Conservation (phyloP, 1,140 invertebrate genomes). For the Sinella curviseta region DNA sequence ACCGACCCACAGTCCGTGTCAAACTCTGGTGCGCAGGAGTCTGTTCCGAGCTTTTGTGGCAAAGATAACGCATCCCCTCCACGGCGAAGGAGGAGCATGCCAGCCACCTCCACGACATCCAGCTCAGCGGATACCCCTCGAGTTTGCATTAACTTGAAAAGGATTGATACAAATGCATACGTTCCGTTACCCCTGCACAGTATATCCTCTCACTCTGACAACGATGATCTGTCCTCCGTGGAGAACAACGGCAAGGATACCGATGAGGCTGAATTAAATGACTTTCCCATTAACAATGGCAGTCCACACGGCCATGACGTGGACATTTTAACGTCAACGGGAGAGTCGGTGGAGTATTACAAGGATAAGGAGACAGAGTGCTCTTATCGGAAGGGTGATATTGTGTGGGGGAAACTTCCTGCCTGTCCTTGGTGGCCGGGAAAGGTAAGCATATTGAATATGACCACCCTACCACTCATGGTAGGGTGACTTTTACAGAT, state of each 20-base stretch:
- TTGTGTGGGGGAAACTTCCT: slow-evolving; percentile 41
- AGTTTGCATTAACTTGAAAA: slow-evolving; percentile 41
- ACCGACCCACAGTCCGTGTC: background rate
- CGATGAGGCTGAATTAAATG: slow-evolving; percentile 6
- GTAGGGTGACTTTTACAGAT: too few species aligned
- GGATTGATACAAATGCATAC: slow-evolving; percentile 30
- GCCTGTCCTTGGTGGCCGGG: slow-evolving; percentile 43
- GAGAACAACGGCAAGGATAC: background rate
- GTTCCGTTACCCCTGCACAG: slow-evolving; percentile 11
- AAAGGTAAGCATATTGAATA: slow-evolving; percentile 27
- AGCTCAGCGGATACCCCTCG: slow-evolving; percentile 1
- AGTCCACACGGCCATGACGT: background rate
- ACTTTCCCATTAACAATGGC: slow-evolving; percentile 16
- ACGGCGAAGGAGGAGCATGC: background rate
- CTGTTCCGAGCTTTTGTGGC: background rate
- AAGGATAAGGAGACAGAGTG: slow-evolving; percentile 14
- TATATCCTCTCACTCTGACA: background rate
- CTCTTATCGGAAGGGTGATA: slow-evolving; percentile 31
- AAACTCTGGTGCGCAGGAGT: background rate
- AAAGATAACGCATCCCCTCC: background rate
- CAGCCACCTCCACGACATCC: background rate
- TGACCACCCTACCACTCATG: too few species aligned
- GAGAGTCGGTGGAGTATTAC: slow-evolving; percentile 23
- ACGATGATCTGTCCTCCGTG: background rate
- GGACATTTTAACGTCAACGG: background rate